Conservation (phyloP, 2,888 invertebrate genomes). For the Rhagonycha lutea region DNA sequence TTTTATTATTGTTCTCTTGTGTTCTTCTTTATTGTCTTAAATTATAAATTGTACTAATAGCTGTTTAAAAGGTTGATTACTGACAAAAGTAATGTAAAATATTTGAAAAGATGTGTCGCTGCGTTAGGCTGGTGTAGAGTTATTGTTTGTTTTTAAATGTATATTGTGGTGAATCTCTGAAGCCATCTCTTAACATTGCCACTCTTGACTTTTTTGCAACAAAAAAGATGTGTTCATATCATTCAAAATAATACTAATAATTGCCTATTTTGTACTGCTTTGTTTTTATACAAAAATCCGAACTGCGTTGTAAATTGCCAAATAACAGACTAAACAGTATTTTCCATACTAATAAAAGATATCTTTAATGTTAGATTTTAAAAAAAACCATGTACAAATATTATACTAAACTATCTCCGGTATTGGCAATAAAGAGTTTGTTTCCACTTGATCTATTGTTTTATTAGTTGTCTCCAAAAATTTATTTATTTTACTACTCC, state of each 20-base stretch:
- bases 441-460: constrained; percentile 42
- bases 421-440: constrained; percentile 58
- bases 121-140: constrained; percentile 6
- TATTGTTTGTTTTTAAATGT: constrained; percentile 40
- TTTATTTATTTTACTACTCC: not conserved
- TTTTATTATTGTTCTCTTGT: not conserved
- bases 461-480: not conserved
- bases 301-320: constrained; percentile 39
- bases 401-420: constrained; percentile 44
- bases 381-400: constrained; percentile 47
- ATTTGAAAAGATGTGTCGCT: constrained; percentile 24
- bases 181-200: constrained; percentile 44
- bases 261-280: constrained; percentile 43
- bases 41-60: not conserved
- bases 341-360: constrained; percentile 23
- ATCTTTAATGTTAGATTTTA: constrained; percentile 14
- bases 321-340: constrained; percentile 39
- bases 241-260: constrained; percentile 36
- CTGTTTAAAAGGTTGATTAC: not conserved
- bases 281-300: constrained; percentile 42
- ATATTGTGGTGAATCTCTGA: constrained; percentile 49
- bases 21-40: not conserved
- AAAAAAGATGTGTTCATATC: constrained; percentile 51
- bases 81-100: constrained; percentile 31
- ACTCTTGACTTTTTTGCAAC: constrained; percentile 48